Conservation (phyloP, 2,113 vertebrate genomes). For the Lepisosteus osseus region DNA sequence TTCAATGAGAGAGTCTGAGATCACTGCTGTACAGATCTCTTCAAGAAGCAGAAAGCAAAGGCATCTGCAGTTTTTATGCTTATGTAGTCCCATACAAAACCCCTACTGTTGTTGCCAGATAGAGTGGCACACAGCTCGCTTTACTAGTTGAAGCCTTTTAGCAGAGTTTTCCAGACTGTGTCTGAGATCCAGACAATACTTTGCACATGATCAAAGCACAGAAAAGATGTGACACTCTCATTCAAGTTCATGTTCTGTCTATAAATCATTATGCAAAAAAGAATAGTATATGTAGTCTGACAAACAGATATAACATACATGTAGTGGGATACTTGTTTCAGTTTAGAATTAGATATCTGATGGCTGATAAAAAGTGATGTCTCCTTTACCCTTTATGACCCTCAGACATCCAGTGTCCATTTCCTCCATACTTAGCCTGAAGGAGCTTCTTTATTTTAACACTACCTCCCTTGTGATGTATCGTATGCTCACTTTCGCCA, state of each 20-base stretch:
- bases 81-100: constrained; percentile 72
- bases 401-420: constrained; percentile 41
- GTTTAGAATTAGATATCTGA: constrained; percentile 53
- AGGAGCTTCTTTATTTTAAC: constrained; percentile 21
- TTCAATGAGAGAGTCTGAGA: constrained; percentile 53
- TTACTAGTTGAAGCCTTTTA: constrained; percentile 59
- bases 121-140: constrained; percentile 72
- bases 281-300: constrained; percentile 51
- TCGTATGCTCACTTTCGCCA: constrained; percentile 54
- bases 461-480: constrained; percentile 38
- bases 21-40: constrained; percentile 42
- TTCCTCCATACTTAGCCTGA: constrained; percentile 15
- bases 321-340: constrained; percentile 48
- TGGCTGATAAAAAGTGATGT: constrained; percentile 51
- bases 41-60: constrained; percentile 56
- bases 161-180: constrained; percentile 61
- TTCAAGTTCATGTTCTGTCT: constrained; percentile 58
- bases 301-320: constrained; percentile 41
- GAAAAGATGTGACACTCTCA: constrained; percentile 59
- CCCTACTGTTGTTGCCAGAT: constrained; percentile 70
- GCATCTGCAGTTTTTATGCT: constrained; percentile 63
- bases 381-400: constrained; percentile 38
- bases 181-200: constrained; percentile 65
- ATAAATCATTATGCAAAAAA: constrained; percentile 35
- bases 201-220: constrained; percentile 75